Evolutionary conservation across 2,113 vertebrate genomes (phyloP).

Genomic region (Erythrocebus patas): DNA sequence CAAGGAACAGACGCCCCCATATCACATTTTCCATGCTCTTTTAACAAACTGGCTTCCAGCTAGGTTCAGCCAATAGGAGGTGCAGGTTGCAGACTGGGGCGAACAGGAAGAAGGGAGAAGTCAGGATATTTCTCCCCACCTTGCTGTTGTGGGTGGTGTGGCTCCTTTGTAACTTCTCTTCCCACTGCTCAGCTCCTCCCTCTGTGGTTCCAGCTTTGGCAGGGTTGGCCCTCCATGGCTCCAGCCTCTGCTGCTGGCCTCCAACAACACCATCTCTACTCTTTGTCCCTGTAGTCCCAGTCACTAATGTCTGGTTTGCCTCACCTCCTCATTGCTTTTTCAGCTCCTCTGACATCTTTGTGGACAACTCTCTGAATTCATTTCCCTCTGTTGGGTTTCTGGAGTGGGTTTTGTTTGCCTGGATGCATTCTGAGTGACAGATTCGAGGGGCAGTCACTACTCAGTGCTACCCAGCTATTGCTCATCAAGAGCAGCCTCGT

Average conservation of each 20-base stretch:
- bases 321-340: neutral
- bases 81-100: neutral
- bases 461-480: neutral
- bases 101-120: neutral
- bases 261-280: neutral
- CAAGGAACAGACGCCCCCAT: neutral
- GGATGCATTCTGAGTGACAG: neutral
- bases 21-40: slow-evolving; percentile 5
- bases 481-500: neutral
- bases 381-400: neutral
- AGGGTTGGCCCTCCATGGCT: no score
- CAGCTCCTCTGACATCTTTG: neutral
- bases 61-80: neutral
- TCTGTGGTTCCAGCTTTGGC: neutral
- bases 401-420: neutral
- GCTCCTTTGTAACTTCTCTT: neutral
- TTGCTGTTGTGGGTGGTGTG: no score
- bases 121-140: neutral
- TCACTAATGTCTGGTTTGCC: neutral
- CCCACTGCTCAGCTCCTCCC: neutral
- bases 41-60: neutral
- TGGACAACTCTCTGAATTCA: neutral
- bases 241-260: neutral
- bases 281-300: neutral
- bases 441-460: neutral